phyloP scores from a whole-genome alignment of 2,888 invertebrate genomes.

The Serripes groenlandicus region DNA sequence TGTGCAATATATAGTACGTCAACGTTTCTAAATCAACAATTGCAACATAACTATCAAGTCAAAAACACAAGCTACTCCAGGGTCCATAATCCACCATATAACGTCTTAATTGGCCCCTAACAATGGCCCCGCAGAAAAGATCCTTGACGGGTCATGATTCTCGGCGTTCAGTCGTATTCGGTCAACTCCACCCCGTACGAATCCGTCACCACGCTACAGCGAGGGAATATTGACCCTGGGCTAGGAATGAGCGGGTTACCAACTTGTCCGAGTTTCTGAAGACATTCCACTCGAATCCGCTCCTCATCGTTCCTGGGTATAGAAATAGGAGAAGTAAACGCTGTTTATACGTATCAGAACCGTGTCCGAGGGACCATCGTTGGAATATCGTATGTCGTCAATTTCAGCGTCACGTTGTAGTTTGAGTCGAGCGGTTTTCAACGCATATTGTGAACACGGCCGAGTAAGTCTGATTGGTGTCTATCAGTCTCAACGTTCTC shows the following conservation, averaged over 20 bases:
- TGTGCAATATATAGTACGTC: too few species aligned
- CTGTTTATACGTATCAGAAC: constrained; percentile 26
- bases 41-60: too few species aligned
- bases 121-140: constrained; percentile 47
- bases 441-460: constrained; percentile 42
- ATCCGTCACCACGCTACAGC: constrained; percentile 48
- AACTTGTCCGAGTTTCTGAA: constrained; percentile 36
- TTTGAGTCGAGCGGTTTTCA: too few species aligned
- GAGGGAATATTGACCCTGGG: too few species aligned
- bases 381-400: constrained; percentile 55
- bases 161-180: constrained; percentile 49
- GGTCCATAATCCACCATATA: too few species aligned
- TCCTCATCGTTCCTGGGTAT: constrained; percentile 47
- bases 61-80: too few species aligned
- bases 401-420: too few species aligned
- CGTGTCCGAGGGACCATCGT: constrained; percentile 56
- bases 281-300: constrained; percentile 62
- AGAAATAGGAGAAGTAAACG: constrained; percentile 25
- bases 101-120: too few species aligned
- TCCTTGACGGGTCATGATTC: constrained; percentile 43
- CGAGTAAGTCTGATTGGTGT: constrained; percentile 8
- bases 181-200: constrained; percentile 60
- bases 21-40: too few species aligned
- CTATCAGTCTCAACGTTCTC: constrained; percentile 45
- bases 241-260: not conserved